Percentiles rank a stretch among this genome's conserved stretches.
phyloP scores from a whole-genome alignment of 2,888 invertebrate genomes.

The Pristionchus entomophagus region DNA sequence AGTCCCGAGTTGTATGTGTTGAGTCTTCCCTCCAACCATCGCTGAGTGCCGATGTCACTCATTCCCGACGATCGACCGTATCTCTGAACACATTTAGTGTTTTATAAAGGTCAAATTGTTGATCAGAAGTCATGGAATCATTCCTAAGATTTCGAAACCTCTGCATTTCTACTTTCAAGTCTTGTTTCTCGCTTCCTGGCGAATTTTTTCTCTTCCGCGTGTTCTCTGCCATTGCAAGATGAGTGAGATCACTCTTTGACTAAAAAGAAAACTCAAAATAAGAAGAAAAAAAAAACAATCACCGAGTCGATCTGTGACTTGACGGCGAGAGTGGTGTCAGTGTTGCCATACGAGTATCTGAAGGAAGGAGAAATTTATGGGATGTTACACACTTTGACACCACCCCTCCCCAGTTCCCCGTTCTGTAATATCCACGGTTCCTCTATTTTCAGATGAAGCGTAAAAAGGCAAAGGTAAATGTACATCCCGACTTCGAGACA shows the following conservation, averaged over 20 bases:
- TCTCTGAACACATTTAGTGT: too few relatives aligned
- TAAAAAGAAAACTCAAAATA: background rate
- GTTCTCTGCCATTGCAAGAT: background rate
- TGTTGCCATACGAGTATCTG: constrained; percentile 68
- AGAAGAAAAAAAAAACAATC: background rate
- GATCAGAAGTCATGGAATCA: too few relatives aligned
- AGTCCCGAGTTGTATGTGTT: constrained; percentile 72
- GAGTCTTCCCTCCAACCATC: constrained; percentile 74
- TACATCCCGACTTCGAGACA: too few relatives aligned
- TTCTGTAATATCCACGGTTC: too few relatives aligned
- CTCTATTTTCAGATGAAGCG: too few relatives aligned
- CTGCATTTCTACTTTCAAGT: background rate
- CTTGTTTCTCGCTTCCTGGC: background rate
- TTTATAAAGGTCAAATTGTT: too few relatives aligned
- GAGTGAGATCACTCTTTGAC: background rate
- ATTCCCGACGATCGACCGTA: constrained; percentile 55
- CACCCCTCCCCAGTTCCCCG: background rate
- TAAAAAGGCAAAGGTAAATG: too few relatives aligned
- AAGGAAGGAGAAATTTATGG: background rate
- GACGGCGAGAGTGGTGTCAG: constrained; percentile 69
- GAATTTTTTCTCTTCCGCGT: too few relatives aligned
- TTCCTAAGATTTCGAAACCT: too few relatives aligned
- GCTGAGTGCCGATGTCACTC: constrained; percentile 72
- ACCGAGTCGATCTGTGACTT: constrained; percentile 72
- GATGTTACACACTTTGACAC: background rate